Base-by-base conservation (phyloP, 2,888 invertebrate genomes). In the Bellardia bayeri region DNA sequence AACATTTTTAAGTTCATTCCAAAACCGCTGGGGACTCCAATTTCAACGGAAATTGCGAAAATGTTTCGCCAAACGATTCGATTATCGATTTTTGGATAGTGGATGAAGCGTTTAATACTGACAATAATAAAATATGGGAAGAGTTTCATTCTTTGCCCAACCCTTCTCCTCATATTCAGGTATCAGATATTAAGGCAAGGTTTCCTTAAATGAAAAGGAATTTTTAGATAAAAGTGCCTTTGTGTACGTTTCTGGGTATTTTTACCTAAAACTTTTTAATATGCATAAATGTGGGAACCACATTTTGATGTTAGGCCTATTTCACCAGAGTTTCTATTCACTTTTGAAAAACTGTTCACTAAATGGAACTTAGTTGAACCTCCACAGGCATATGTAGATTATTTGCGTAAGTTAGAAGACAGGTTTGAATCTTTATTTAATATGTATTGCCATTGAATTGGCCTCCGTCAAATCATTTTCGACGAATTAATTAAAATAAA, bases 41-140 rank as follows among this genome's bases (percentile, higher is more conserved):
- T 85, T 30, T n/a, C 11, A 79, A 79, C 16, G 82, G 54, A n/a
- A 79, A 84, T 40, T 78, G 78, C n/a, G 66, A 71, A 78, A 40
- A 42, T n/a, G 8, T 71, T 64, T 11, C 71, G 23, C 30, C 23
- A 37, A 45, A 66, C 9, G 74, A 74, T 61, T 30, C 37, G 11
- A 23, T n/a, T 13, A 33, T 69, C 4, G 40, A 33, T 33, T 33
- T n/a, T n/a, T n/a, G n/a, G n/a, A n/a, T n/a, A n/a, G n/a, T n/a
- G n/a, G n/a, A 45, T 33, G 63, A 45, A 45, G 63, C 42, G 1
- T 72, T 72, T 56, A 13, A n/a, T 23, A 8, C 37, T 16, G 40
- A 7, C 2, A 71, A 7, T 1, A 56, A 11, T 11, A 23, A 3
- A 0, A 0, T 23, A 13, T 61, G 61, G 11, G n/a, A 75, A n/a